These are phyloP conservation scores for Erebia aethiops DNA, from an alignment of 2,888 invertebrate genomes.

Conservation along the genomic window DNA sequence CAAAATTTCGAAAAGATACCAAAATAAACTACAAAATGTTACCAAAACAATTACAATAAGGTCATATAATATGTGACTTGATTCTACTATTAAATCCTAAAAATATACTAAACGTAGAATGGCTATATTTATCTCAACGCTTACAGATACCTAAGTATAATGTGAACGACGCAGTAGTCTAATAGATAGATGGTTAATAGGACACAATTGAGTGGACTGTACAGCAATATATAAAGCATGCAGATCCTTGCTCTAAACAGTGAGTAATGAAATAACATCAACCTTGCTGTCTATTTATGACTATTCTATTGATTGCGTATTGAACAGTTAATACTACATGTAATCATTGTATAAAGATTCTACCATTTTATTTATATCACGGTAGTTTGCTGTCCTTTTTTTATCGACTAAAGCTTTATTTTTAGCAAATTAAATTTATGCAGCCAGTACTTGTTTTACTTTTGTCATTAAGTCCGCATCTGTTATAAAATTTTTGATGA, in stretches of 20 bases:
- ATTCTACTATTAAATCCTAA: no score
- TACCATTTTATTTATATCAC: no score
- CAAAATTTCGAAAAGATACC: not conserved
- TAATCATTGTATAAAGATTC: no score
- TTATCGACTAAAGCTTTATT: no score
- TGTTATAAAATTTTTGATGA: no score
- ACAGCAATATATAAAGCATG: not conserved
- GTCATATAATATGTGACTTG: no score
- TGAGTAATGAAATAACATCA: conserved; percentile 2
- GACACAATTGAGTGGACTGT: conserved; percentile 6
- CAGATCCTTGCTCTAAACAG: conserved; percentile 7
- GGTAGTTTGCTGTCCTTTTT: no score
- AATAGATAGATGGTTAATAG: conserved; percentile 3
- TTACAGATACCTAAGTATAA: not conserved
- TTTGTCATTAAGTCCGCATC: not conserved
- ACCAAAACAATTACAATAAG: not conserved
- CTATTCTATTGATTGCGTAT: not conserved
- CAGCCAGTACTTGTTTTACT: no score
- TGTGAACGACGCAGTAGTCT: conserved; percentile 1
- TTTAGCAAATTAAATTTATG: no score
- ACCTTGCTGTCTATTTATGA: not conserved
- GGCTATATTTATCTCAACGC: not conserved
- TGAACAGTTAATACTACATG: no score
- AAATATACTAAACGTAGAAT: no score
- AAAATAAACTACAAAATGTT: no score